These are phyloP conservation scores for Ischnura elegans DNA, from an alignment of 2,888 invertebrate genomes.

Conservation along the genomic window DNA sequence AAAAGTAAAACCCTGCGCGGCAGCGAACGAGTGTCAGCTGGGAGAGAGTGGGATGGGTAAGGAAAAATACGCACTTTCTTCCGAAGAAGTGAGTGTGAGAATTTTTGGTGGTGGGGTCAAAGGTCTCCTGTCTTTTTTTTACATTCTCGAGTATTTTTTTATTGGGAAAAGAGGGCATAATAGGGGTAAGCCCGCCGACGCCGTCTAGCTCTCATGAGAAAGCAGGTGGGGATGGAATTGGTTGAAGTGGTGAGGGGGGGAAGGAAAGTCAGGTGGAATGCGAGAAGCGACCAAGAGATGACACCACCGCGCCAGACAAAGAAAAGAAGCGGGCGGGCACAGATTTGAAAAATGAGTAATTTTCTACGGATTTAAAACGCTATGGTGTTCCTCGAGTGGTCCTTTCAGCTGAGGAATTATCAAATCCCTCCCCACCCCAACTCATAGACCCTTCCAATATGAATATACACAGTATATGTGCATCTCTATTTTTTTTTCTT, in stretches of 20 bases:
- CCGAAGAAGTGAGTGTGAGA: not conserved
- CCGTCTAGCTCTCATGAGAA: not conserved
- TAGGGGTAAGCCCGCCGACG: not conserved
- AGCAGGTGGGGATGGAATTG: not conserved
- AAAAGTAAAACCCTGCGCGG: too few relatives aligned
- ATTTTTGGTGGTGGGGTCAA: not conserved
- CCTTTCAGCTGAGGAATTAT: not conserved
- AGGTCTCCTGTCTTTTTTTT: not conserved
- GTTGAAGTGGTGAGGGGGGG: not conserved
- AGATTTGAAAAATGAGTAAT: constrained; percentile 35
- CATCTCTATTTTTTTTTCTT: too few relatives aligned
- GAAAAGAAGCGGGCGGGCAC: not conserved
- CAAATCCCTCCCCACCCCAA: too few relatives aligned
- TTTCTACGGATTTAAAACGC: not conserved
- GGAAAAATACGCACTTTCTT: not conserved
- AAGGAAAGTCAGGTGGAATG: not conserved
- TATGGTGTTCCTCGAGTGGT: not conserved
- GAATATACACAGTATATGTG: too few relatives aligned
- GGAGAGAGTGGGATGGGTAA: too few relatives aligned
- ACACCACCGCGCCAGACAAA: not conserved
- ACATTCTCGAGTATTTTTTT: not conserved
- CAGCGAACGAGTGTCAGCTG: too few relatives aligned
- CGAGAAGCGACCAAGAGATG: not conserved
- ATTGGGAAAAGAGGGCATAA: not conserved
- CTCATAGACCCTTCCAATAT: too few relatives aligned